Evolutionary conservation across 1,140 invertebrate genomes (phyloP).

Genomic region (Calephelis nemesis): DNA sequence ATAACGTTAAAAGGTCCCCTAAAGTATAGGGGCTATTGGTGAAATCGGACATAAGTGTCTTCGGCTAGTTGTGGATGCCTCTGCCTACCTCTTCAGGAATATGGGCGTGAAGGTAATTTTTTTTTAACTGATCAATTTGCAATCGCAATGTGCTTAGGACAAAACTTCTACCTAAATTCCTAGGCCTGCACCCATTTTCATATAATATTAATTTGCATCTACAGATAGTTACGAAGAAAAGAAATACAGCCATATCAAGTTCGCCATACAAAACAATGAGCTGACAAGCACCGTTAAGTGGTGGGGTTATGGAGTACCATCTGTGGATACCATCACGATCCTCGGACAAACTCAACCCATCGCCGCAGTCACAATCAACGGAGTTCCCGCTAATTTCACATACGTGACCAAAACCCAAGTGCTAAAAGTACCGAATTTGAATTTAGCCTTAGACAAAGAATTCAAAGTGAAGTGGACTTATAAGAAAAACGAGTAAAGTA

Average conservation of each 20-base stretch:
- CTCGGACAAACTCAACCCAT: slow-evolving; percentile 46
- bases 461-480: slow-evolving; percentile 61
- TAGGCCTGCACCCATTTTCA: too few relatives aligned
- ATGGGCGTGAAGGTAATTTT: too few relatives aligned
- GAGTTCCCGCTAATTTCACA: slow-evolving; percentile 42
- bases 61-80: too few relatives aligned
- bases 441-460: slow-evolving; percentile 56
- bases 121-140: too few relatives aligned
- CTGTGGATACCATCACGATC: slow-evolving; percentile 56
- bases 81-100: too few relatives aligned
- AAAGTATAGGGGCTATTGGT: too few relatives aligned
- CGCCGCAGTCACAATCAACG: slow-evolving; percentile 54
- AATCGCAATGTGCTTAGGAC: too few relatives aligned
- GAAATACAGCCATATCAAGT: slow-evolving; percentile 81
- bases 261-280: slow-evolving; percentile 72
- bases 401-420: slow-evolving; percentile 48
- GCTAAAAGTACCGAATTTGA: slow-evolving; percentile 51
- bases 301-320: slow-evolving; percentile 77
- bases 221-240: slow-evolving; percentile 82
- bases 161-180: too few relatives aligned
- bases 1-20: too few relatives aligned
- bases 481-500: slow-evolving; percentile 5
- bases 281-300: slow-evolving; percentile 71
- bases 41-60: too few relatives aligned
- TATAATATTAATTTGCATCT: not conserved